Base-by-base conservation (phyloP, 1,140 invertebrate species). In the Hycleus phaleratus region DNA sequence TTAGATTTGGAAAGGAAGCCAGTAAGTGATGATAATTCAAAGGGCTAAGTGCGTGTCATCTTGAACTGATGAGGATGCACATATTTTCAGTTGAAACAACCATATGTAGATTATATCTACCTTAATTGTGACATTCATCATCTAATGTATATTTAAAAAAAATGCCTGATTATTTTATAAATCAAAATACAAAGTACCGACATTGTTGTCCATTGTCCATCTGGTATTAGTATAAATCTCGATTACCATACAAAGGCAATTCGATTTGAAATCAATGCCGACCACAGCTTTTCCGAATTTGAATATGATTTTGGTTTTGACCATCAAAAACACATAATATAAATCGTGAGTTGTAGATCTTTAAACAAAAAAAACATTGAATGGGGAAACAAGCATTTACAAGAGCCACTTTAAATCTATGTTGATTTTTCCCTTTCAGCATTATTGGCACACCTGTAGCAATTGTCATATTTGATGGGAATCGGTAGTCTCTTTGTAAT, bases 251-350 rank as follows among this genome's bases (percentile, higher is more conserved):
- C 59, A 60, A 60, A 60, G 56, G 58, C 58, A 18, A 44, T 59
- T 32, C 53, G 40, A 48, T 54, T 26, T 42, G 46, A 47, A 58
- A 58, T 43, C 43, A 51, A 53, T 32, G 32, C 32, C 32, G 32
- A 43, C 48, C 47, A 45, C 42, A 42, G 38, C 46, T 40, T 52
- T 49, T 47, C 48, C 38, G 46, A 60, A 60, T 60, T 60, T 60
- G 49, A 60, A 60, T 60, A 56, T 56, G 42, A 52, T 49, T 54
- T 60, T 44, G 59, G 53, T 56, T 50, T 53, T 56, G 51, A 53
- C 53, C 59, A 60, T 60, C 59, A 60, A 60, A 60, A 56, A 60
- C 53, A 53, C 59, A 60, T 60, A 60, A 60, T 60, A 60, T 60
- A 60, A 60, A 60, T 60, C 59, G 53, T 47, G 26, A 51, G 46